Evolutionary conservation across 2,888 invertebrate species (phyloP), one percentile per base, ranked within the genome.

Genomic region (Anthoptus insignis): DNA sequence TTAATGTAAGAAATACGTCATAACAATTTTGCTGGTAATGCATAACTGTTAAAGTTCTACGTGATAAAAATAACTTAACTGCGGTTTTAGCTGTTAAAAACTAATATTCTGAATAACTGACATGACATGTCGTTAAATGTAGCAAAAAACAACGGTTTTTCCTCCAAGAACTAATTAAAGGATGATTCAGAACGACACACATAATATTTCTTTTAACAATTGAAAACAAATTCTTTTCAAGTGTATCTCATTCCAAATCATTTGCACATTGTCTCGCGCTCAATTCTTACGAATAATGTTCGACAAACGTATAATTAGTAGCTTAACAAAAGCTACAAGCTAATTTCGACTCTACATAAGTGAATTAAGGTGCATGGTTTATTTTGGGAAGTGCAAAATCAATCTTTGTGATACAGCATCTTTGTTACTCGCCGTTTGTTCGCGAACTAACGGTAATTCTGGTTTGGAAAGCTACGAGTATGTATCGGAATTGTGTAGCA

Each of bases 401-500:
- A 22, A 29, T 56, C 9, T 45, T 34, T 16, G 42, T 32, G 32
- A 64, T 58, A 59, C 86, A 84, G 87, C 83, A 84, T 88, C 87
- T 86, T 86, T 87, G 85, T 83, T 76, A 77, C 75, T 57, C 65
- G 66, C 71, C 78, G 80, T 83, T 81, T 77, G 81, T 80, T 68
- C 70, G 68, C 71, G 3, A 57, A 77, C 79, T 89, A 89, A 89
- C 89, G 88, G 90, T 88, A 84, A 72, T 77, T 85, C 86, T 75
- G 86, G 89, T 86, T 87, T 81, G 73, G 77, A 78, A 76, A 80
- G 73, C 75, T 69, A 45, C 45, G 21, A 13, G 45, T 21, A 68
- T 69, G 68, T 59, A 69, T n/a, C n/a, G 27, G 59, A 70, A 70
- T 56, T 67, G 66, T 63, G 56, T 47, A 19, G 39, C 32, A 37